A percentile compares a stretch with the other conserved stretches of the same genome.
Conservation (phyloP, 2,888 invertebrate genomes). For the Halocaridina rubra region DNA sequence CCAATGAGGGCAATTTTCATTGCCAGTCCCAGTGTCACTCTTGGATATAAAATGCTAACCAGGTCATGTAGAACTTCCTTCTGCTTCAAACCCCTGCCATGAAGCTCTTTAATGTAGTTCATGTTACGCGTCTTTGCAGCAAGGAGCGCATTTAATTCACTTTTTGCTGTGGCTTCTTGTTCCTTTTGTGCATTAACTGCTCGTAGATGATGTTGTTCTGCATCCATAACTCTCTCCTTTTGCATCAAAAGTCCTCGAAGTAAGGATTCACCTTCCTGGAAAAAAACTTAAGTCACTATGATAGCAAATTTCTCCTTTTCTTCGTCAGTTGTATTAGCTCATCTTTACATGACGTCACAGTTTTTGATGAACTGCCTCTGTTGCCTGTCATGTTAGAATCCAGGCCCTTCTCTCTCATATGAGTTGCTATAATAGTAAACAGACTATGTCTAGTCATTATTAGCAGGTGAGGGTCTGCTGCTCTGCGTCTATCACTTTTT, state of each 20-base stretch:
- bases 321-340: too few relatives aligned
- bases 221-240: slow-evolving; percentile 41
- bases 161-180: slow-evolving; percentile 18
- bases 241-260: slow-evolving; percentile 20
- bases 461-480: too few relatives aligned
- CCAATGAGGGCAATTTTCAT: too few relatives aligned
- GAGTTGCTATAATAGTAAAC: too few relatives aligned
- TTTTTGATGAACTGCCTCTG: too few relatives aligned
- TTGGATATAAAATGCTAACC: too few relatives aligned
- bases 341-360: not conserved
- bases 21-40: too few relatives aligned
- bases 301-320: not conserved
- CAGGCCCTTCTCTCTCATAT: too few relatives aligned
- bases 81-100: slow-evolving; percentile 12
- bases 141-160: slow-evolving; percentile 12
- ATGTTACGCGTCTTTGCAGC: slow-evolving; percentile 26
- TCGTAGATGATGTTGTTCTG: slow-evolving; percentile 34
- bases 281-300: not conserved
- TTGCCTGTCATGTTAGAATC: too few relatives aligned
- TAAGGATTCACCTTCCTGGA: slow-evolving; percentile 27
- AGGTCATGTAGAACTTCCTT: slow-evolving; percentile 37
- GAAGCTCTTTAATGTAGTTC: slow-evolving; percentile 7
- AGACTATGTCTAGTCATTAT: too few relatives aligned
- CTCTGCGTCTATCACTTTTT: too few relatives aligned
- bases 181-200: slow-evolving; percentile 18